Evolutionary conservation across 1,140 invertebrate genomes (phyloP).

Genomic region (Eumaeus atala): DNA sequence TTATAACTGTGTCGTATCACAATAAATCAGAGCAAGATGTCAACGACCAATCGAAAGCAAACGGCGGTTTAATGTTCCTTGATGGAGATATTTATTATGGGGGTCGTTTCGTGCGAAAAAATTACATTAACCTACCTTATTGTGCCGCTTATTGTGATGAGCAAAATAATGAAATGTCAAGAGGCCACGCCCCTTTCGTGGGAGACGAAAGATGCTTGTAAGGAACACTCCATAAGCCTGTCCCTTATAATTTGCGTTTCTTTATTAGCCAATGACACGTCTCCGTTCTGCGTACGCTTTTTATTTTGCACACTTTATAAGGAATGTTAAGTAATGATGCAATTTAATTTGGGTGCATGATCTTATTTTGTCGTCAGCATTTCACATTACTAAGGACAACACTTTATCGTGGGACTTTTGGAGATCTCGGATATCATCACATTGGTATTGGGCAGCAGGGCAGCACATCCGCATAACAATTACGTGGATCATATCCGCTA

Average conservation of each 20-base stretch:
- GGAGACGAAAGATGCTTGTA: neutral
- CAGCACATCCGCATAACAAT: no score
- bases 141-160: slow-evolving; percentile 4
- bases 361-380: no score
- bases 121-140: neutral
- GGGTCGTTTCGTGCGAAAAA: neutral
- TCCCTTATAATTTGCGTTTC: slow-evolving; percentile 1
- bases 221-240: slow-evolving; percentile 3
- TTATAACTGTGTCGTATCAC: no score
- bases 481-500: no score
- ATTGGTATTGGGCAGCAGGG: no score
- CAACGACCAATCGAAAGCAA: slow-evolving; percentile 2
- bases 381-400: no score
- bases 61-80: slow-evolving; percentile 3
- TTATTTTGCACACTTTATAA: neutral
- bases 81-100: slow-evolving; percentile 7
- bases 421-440: no score
- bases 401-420: no score
- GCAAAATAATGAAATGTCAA: neutral
- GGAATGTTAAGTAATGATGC: slow-evolving; percentile 3
- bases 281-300: slow-evolving; percentile 1
- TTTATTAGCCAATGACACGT: slow-evolving; percentile 7
- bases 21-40: neutral
- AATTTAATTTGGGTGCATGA: neutral
- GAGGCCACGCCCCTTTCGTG: neutral